Conservation (phyloP, 2,888 invertebrate species). For the Arenicola marina region DNA sequence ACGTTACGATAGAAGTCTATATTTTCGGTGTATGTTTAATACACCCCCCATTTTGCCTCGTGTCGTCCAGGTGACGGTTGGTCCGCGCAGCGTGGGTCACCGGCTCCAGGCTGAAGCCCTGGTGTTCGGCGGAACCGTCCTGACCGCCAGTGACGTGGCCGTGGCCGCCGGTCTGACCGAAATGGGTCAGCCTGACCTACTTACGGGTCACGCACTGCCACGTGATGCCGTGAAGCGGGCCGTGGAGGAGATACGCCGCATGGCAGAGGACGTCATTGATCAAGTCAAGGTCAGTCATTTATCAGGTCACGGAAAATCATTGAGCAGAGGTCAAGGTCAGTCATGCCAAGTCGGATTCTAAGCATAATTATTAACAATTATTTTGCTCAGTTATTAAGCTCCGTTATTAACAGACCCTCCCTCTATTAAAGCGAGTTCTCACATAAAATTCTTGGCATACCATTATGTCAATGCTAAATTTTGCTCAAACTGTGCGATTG, state of each 20-base stretch:
- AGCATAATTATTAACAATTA: no score
- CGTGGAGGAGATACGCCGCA: slow-evolving; percentile 37
- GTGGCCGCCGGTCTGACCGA: slow-evolving; percentile 43
- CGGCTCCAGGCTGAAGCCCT: slow-evolving; percentile 41
- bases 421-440: no score
- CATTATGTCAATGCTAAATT: not conserved
- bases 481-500: not conserved
- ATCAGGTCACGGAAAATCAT: no score
- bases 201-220: slow-evolving; percentile 27
- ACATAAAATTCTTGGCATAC: no score
- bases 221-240: slow-evolving; percentile 31
- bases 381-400: no score
- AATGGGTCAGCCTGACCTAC: slow-evolving; percentile 35
- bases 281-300: slow-evolving; percentile 39
- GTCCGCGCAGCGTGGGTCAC: slow-evolving; percentile 55
- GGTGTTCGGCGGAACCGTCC: slow-evolving; percentile 38
- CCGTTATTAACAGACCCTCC: no score
- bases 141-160: slow-evolving; percentile 55
- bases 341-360: no score
- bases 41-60: slow-evolving; percentile 2
- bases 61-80: no score
- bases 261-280: slow-evolving; percentile 45
- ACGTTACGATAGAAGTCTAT: no score
- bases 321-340: no score
- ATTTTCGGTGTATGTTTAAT: no score